Evolutionary conservation across 2,888 invertebrate genomes (phyloP).

Genomic region (Dilophus febrilis): DNA sequence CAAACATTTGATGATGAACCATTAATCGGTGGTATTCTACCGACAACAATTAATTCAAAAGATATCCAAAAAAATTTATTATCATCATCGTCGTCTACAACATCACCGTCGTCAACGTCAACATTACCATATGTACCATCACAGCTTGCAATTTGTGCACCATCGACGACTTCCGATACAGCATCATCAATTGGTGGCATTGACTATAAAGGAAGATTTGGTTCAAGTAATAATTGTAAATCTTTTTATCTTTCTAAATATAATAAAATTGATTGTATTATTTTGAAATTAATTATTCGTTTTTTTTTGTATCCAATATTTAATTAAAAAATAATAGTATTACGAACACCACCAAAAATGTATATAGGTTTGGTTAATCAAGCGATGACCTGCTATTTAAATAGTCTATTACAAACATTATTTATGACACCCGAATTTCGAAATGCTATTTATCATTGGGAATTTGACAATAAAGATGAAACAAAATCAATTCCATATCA

Average conservation of each 20-base stretch:
- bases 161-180: neutral
- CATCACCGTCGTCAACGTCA: too few relatives aligned
- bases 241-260: neutral
- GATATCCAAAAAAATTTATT: too few relatives aligned
- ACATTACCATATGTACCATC: too few relatives aligned
- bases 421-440: constrained; percentile 88
- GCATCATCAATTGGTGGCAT: neutral
- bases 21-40: too few relatives aligned
- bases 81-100: too few relatives aligned
- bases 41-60: too few relatives aligned
- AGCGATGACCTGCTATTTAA: constrained; percentile 85
- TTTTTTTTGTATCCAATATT: neutral
- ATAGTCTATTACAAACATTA: constrained; percentile 71
- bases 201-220: constrained; percentile 4
- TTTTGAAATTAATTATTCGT: too few relatives aligned
- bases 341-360: constrained; percentile 11
- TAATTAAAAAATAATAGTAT: neutral
- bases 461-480: constrained; percentile 53
- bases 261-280: too few relatives aligned
- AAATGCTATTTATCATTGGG: constrained; percentile 73
- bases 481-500: constrained; percentile 68
- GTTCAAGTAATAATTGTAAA: constrained; percentile 7
- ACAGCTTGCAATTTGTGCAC: too few relatives aligned
- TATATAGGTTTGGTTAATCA: constrained; percentile 75
- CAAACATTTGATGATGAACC: too few relatives aligned